Base-by-base conservation (phyloP, 2,797 vertebrate genomes). In the Peromyscus melanophrys region DNA sequence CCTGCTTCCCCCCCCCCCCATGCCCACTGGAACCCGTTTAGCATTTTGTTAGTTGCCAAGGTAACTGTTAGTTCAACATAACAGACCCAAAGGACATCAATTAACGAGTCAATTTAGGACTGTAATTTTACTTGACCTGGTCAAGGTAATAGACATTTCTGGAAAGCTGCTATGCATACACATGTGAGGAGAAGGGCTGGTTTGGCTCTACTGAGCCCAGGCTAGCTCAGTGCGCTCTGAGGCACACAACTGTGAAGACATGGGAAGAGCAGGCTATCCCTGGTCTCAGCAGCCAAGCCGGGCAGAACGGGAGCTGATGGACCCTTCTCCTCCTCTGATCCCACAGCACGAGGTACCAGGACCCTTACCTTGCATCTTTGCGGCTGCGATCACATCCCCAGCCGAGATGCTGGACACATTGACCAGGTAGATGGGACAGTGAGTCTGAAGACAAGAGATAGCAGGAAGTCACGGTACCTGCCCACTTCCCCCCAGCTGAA, bases 351-450 rank as follows among this genome's bases (percentile, higher is more conserved):
- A 2, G 1, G 13, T 0, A 4, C 4, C 25, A 52, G 0, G n/a
- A 25, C 98, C 1, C 52, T 99, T 97, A 99, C 99, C 99, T 98
- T 99, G 99, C 99, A 99, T 99, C 98, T 99, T 99, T 95, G 99
- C 99, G 0, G 99, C 98, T 4, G 99, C 99, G 0, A 99, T 98
- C 5, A 99, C 99, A 2, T 99, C 99, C 94, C 99, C 99, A 0
- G 99, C 99, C 0, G 99, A 99, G 99, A 99, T 99, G 97, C 99
- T 99, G 98, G 99, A 99, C 81, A 99, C 99, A 0, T 99, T 99
- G 97, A 99, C 99, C 92, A 99, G 98, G 98, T 99, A 99, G 98
- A 99, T 98, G 0, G 99, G 99, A 97, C 99, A 99, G 98, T 99
- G 99, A 94, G 99, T 99, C 99, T 99, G 97, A 90, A 97, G 57